These are phyloP conservation scores for Anoplophora glabripennis DNA, from an alignment of 1,140 invertebrate species.

Conservation along the genomic window DNA sequence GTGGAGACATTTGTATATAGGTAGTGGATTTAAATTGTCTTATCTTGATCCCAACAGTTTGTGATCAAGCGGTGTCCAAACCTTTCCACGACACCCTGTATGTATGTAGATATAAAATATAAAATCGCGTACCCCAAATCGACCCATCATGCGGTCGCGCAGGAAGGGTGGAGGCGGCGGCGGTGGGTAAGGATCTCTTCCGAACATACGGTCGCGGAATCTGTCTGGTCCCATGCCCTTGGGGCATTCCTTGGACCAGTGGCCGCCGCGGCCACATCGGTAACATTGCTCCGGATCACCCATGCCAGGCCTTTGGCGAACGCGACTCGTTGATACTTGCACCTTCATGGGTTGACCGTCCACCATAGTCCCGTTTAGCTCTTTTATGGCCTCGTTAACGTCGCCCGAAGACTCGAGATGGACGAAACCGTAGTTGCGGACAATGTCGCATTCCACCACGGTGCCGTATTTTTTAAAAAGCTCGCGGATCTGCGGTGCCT, in stretches of 20 bases:
- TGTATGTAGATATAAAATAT: slow-evolving; percentile 8
- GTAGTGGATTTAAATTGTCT: no score
- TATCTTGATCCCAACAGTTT: no score
- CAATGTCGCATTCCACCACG: slow-evolving; percentile 87
- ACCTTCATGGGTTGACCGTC: slow-evolving; percentile 87
- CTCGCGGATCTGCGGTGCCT: slow-evolving; percentile 80
- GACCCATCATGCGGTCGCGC: slow-evolving; percentile 81
- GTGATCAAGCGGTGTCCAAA: no score
- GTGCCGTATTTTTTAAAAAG: slow-evolving; percentile 85
- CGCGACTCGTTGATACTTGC: slow-evolving; percentile 85
- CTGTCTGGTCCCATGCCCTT: slow-evolving; percentile 73
- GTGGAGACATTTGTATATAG: no score
- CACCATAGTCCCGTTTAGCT: slow-evolving; percentile 78
- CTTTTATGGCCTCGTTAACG: slow-evolving; percentile 81
- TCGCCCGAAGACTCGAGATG: slow-evolving; percentile 80
- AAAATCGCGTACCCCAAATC: slow-evolving; percentile 66
- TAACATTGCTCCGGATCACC: slow-evolving; percentile 93
- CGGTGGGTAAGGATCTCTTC: slow-evolving; percentile 77
- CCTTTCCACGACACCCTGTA: no score
- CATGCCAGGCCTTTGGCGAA: slow-evolving; percentile 90
- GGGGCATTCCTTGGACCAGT: slow-evolving; percentile 94
- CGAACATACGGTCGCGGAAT: slow-evolving; percentile 79
- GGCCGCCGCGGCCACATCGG: slow-evolving; percentile 87
- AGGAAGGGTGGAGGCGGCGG: slow-evolving; percentile 82
- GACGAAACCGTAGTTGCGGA: slow-evolving; percentile 89